Percentiles rank a stretch among this genome's conserved stretches.
Conservation (phyloP, 2,888 invertebrate genomes). For the Halictus ligatus region DNA sequence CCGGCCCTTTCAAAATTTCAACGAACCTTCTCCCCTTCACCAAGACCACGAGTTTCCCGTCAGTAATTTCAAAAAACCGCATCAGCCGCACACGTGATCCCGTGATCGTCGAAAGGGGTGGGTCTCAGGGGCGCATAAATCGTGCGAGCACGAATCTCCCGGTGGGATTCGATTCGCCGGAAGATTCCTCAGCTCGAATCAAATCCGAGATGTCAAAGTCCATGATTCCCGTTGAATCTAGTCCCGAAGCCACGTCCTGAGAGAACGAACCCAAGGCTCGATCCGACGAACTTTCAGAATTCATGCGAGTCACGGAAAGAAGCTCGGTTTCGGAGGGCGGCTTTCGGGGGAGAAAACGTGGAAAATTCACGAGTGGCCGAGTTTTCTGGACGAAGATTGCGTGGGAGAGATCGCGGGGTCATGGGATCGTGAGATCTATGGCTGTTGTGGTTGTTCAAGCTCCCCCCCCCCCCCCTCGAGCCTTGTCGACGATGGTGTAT, state of each 20-base stretch:
- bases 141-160: background rate
- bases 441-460: background rate
- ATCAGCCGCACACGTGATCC: background rate
- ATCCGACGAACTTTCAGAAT: background rate
- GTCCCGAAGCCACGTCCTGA: background rate
- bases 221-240: background rate
- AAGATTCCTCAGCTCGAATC: background rate
- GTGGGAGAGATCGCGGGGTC: conserved; percentile 20
- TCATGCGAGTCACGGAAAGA: background rate
- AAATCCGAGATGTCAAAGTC: conserved; percentile 8
- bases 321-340: background rate
- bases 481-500: conserved; percentile 8
- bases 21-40: background rate
- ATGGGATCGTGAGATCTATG: conserved; percentile 25
- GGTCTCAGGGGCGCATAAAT: background rate
- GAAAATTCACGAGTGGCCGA: conserved; percentile 23
- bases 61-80: background rate
- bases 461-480: background rate
- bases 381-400: conserved; percentile 3
- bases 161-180: background rate
- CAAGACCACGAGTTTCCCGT: background rate
- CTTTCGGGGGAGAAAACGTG: conserved; percentile 2
- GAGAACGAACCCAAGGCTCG: background rate
- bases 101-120: background rate
- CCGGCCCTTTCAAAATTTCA: background rate